A percentile compares a stretch with the other conserved stretches of the same genome.
Evolutionary conservation across 53 echinoderm and acorn worm species (phyloP).

Genomic region (Zoroaster sp.): DNA sequence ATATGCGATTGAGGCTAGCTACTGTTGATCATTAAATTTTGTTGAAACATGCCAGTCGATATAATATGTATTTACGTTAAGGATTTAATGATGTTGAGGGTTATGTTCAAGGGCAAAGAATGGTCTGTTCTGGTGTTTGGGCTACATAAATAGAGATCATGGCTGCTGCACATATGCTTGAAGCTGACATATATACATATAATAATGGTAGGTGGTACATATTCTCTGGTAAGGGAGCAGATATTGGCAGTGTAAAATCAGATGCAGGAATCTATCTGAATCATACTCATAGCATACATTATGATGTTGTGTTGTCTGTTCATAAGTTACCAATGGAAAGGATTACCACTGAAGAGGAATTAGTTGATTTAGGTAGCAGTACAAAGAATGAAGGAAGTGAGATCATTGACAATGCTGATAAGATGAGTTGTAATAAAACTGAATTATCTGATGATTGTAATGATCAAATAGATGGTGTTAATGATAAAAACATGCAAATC

Average conservation of each 20-base stretch:
- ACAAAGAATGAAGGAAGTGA: not conserved
- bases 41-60: not conserved
- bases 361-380: not conserved
- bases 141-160: constrained; percentile 47
- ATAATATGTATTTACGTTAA: not conserved
- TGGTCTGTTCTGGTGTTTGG: constrained; percentile 38
- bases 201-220: not conserved
- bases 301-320: too few species aligned
- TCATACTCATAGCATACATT: too few species aligned
- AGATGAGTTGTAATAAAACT: too few species aligned
- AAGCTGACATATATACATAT: constrained; percentile 29
- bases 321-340: too few species aligned
- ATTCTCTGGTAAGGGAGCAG: not conserved
- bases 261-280: not conserved
- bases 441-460: too few species aligned
- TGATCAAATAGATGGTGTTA: too few species aligned
- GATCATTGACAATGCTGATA: too few species aligned
- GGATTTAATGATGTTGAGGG: not conserved
- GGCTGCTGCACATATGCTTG: constrained; percentile 45
- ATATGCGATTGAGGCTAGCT: not conserved
- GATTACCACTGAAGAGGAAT: not conserved
- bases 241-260: not conserved
- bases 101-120: constrained; percentile 29
- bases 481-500: too few species aligned
- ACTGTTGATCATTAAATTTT: not conserved